phyloP scores from a whole-genome alignment of 2,113 vertebrate species.

The Dinomys branickii region DNA sequence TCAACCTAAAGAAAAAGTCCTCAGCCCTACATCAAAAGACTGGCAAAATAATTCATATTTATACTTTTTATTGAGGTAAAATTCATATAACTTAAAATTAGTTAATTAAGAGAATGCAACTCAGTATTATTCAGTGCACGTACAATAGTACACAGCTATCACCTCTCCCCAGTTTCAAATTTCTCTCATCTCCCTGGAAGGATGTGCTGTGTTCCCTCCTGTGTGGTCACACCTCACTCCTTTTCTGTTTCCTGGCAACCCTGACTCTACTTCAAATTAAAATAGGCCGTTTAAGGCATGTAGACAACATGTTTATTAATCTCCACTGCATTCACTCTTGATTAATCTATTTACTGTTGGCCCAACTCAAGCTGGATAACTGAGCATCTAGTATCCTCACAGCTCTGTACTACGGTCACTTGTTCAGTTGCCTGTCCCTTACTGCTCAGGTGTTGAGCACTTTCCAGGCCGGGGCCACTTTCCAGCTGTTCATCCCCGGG shows the following conservation, averaged over 20 bases:
- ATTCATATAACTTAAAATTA: too few species aligned
- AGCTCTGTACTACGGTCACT: neutral
- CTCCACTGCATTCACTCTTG: neutral
- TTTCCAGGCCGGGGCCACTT: neutral
- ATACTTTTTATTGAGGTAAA: too few species aligned
- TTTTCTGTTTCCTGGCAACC: neutral
- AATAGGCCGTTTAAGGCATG: neutral
- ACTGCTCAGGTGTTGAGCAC: too few species aligned
- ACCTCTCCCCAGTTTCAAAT: too few species aligned
- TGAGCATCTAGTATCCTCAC: neutral
- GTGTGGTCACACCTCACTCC: neutral
- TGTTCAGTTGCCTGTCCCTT: neutral
- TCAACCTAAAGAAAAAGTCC: too few species aligned
- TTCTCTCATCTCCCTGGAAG: too few species aligned
- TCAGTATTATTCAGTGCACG: too few species aligned
- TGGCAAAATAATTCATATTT: too few species aligned
- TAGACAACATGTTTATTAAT: neutral
- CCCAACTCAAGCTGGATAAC: neutral
- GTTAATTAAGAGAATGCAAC: too few species aligned
- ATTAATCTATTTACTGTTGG: neutral
- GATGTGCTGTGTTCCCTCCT: too few species aligned
- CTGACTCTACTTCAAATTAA: constrained; percentile 1
- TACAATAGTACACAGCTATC: too few species aligned
- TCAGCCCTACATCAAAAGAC: too few species aligned
- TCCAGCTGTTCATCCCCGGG: neutral